Evolutionary conservation across 2,113 vertebrate species (phyloP), one percentile per base, ranked within the genome.

Genomic region (Shinisaurus crocodilurus): DNA sequence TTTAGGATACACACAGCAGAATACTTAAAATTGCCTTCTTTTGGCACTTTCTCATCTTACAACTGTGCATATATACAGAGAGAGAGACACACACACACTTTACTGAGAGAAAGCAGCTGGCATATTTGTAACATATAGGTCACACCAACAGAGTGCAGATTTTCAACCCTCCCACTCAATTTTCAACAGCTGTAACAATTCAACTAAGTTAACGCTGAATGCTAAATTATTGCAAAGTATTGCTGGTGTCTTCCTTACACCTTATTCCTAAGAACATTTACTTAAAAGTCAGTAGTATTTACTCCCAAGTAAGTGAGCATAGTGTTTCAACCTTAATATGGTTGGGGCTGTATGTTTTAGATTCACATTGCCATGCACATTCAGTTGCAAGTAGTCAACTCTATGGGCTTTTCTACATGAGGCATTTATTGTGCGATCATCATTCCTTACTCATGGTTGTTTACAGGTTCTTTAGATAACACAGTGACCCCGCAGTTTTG

Each of bases 81-180:
- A n/a, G n/a, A n/a, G n/a, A n/a, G n/a, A n/a, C 34, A n/a, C 13
- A 18, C 72, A 45, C 25, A 29, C 23, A 95, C 93, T 93, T 93
- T 82, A 88, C 80, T 90, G 93, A 96, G 93, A 94, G 92, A 95
- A 97, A 96, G 94, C 96, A 96, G 96, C 95, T 97, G 94, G 95
- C 94, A 93, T 90, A 94, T 93, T 91, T 95, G 91, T 94, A 96
- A 97, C 76, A 94, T 95, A 95, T 91, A 97, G 25, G 32, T 95
- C 94, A 92, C 70, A 92, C 91, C 87, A 95, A 93, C 91, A 92
- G 65, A 92, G 90, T 80, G 72, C 91, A 93, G 91, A 87, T 95
- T 94, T 95, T 93, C 88, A 94, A 86, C 92, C 94, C 91, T 95
- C 92, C 87, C 79, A 92, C 50, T 89, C 89, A 89, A 87, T 91